Percentiles rank a stretch among this genome's conserved stretches.
phyloP scores from a whole-genome alignment of 2,888 invertebrate genomes.

The Calameuta filiformis region DNA sequence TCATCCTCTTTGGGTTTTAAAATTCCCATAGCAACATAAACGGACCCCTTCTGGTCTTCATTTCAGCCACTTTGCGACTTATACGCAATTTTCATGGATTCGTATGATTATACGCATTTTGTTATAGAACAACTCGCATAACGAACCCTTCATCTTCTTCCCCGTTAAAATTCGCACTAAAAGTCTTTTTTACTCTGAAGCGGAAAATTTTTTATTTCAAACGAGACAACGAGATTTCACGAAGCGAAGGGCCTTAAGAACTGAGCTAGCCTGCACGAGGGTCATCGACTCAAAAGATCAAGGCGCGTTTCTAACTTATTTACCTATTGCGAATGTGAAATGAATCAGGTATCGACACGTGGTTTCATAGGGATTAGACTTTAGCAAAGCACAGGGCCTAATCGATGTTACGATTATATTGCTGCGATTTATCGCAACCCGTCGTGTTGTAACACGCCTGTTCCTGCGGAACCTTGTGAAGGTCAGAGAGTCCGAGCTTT shows the following conservation, averaged over 20 bases:
- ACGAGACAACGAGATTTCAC: not conserved
- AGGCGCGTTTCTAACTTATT: not conserved
- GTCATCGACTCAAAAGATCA: not conserved
- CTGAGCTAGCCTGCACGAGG: not conserved
- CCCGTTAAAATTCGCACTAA: not conserved
- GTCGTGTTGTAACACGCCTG: not conserved
- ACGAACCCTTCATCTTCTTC: not conserved
- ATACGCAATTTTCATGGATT: not conserved
- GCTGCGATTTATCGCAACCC: not conserved
- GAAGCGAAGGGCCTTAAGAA: not conserved
- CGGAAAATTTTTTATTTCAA: not conserved
- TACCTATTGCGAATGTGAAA: not conserved
- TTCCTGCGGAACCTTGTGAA: not conserved
- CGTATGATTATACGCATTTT: not conserved
- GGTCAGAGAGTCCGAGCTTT: not conserved
- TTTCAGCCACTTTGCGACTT: not conserved
- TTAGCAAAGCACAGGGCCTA: not conserved
- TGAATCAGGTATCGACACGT: not conserved
- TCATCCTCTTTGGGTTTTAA: conserved; percentile 32
- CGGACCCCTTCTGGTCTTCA: conserved; percentile 30
- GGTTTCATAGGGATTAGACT: not conserved
- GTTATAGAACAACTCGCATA: not conserved
- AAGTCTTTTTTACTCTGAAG: no score
- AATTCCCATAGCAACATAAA: conserved; percentile 65
- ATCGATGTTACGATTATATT: not conserved